These are phyloP conservation scores for Drosophila koepferae DNA, from an alignment of 2,888 invertebrate genomes.

Conservation along the genomic window DNA sequence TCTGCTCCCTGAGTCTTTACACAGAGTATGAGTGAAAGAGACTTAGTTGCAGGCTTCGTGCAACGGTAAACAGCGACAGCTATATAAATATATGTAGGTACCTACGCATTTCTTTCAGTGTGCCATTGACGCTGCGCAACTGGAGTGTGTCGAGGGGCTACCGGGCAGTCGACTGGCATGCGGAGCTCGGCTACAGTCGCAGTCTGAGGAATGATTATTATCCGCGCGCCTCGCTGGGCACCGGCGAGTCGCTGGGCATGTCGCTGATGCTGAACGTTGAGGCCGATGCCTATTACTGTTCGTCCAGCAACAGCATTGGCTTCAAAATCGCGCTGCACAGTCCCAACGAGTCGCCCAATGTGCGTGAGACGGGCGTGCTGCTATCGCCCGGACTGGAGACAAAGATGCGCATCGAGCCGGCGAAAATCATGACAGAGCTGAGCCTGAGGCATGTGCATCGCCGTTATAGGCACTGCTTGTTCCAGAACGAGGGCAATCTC, in stretches of 20 bases:
- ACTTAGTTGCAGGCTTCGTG: too few relatives aligned
- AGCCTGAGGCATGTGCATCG: constrained; percentile 67
- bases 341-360: constrained; percentile 81
- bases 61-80: too few relatives aligned
- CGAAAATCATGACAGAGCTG: constrained; percentile 72
- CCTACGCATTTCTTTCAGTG: constrained; percentile 35
- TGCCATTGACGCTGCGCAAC: constrained; percentile 55
- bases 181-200: constrained; percentile 88
- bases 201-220: constrained; percentile 84
- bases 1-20: too few relatives aligned
- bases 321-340: constrained; percentile 82
- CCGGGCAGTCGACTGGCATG: constrained; percentile 88
- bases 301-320: constrained; percentile 88
- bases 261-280: constrained; percentile 90
- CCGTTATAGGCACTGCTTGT: constrained; percentile 88
- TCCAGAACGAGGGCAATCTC: constrained; percentile 89
- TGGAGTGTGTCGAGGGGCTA: constrained; percentile 22
- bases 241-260: constrained; percentile 90
- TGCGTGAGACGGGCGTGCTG: constrained; percentile 78
- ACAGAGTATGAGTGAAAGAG: too few relatives aligned
- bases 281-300: constrained; percentile 91
- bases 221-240: constrained; percentile 86
- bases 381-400: constrained; percentile 78
- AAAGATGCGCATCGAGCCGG: constrained; percentile 77
- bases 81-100: too few relatives aligned